These are phyloP conservation scores for Alectoris magna DNA, from an alignment of 2,797 vertebrate species.

Conservation along the genomic window DNA sequence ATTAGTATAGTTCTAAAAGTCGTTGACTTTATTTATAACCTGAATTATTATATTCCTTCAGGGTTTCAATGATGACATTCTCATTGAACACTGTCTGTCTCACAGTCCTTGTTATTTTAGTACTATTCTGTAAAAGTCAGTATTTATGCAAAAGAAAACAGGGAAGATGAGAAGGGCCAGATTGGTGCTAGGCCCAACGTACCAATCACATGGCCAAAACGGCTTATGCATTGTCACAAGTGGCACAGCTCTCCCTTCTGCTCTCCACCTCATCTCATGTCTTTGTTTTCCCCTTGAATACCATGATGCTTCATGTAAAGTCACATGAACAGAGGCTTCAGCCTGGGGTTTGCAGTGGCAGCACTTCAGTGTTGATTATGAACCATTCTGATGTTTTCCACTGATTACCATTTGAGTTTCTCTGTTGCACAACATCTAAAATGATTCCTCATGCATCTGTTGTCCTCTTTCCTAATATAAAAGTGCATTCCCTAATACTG, in stretches of 20 bases:
- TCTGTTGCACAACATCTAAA: not conserved
- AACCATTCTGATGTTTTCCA: conserved; percentile 25
- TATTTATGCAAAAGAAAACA: not conserved
- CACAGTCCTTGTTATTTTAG: not conserved
- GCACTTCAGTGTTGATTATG: not conserved
- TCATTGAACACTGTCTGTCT: conserved; percentile 24
- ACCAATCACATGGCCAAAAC: not conserved
- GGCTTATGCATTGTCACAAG: not conserved
- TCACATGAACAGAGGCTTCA: not conserved
- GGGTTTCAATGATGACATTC: not conserved
- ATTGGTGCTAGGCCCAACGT: not conserved
- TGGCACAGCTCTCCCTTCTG: not conserved
- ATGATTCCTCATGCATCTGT: not conserved
- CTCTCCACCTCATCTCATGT: not conserved
- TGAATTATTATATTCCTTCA: conserved; percentile 32
- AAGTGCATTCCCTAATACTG: conserved; percentile 2
- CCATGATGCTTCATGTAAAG: not conserved
- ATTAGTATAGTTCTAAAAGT: not conserved
- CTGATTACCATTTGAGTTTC: conserved; percentile 16
- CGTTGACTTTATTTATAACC: conserved; percentile 40
- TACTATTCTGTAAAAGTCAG: not conserved
- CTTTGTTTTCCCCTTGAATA: not conserved
- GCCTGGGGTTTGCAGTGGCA: conserved; percentile 6
- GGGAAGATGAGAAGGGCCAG: not conserved
- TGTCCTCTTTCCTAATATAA: not conserved